Evolutionary conservation across 2,113 vertebrate genomes (phyloP).

Genomic region (Myocastor coypus): DNA sequence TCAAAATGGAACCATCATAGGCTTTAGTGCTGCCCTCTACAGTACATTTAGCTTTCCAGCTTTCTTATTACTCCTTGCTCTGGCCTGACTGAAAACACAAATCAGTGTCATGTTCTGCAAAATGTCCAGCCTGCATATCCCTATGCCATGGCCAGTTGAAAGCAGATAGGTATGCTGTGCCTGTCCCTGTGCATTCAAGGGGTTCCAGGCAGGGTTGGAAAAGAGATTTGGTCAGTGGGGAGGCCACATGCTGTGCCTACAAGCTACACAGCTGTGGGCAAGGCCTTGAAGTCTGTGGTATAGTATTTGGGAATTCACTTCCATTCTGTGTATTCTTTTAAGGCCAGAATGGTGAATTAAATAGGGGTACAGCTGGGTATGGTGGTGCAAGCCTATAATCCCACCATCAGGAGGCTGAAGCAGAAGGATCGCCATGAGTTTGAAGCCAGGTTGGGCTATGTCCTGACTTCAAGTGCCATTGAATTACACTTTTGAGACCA

Average conservation of each 20-base stretch:
- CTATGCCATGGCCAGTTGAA: neutral
- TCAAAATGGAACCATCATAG: neutral
- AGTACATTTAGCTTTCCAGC: neutral
- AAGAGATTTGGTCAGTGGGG: neutral
- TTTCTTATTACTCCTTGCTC: neutral
- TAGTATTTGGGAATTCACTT: neutral
- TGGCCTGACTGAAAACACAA: neutral
- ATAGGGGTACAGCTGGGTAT: neutral
- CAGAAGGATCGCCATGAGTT: neutral
- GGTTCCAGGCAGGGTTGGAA: neutral
- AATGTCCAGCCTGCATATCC: too few relatives aligned
- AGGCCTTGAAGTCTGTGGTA: neutral
- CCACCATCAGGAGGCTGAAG: neutral
- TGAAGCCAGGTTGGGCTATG: neutral
- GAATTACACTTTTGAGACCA: neutral
- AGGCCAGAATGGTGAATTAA: neutral
- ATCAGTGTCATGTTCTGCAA: neutral
- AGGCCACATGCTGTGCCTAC: neutral
- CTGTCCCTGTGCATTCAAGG: neutral
- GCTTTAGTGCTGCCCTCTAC: neutral
- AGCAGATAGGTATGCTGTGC: neutral
- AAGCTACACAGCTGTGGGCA: neutral
- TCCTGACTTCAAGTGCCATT: neutral
- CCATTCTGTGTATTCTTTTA: neutral
- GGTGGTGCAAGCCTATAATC: neutral